Percentiles rank a stretch among this genome's conserved stretches.
phyloP scores from a whole-genome alignment of 2,797 vertebrate genomes.

The Xyrichtys novacula region DNA sequence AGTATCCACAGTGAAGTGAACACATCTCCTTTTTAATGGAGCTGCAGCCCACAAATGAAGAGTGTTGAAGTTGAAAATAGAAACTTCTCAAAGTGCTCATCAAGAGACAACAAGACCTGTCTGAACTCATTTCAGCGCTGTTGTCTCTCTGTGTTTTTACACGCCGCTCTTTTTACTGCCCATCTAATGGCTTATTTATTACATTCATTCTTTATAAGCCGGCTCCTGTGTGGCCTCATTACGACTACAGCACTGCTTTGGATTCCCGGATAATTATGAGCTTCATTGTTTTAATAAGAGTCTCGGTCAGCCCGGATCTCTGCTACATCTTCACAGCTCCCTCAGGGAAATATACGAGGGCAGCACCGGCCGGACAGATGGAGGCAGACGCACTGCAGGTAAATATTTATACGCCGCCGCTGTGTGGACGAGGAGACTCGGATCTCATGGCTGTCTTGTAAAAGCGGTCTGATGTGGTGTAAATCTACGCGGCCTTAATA shows the following conservation, averaged over 20 bases:
- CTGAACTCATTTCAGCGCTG: conserved; percentile 75
- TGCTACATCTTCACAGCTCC: conserved; percentile 75
- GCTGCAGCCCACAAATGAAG: conserved; percentile 30
- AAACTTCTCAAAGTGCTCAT: conserved; percentile 66
- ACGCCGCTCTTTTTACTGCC: conserved; percentile 80
- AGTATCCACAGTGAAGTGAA: background rate
- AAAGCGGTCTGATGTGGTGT: conserved; percentile 52
- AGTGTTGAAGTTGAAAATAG: conserved; percentile 48
- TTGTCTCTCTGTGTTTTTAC: conserved; percentile 67
- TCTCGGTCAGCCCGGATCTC: conserved; percentile 80
- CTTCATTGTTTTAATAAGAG: conserved; percentile 90
- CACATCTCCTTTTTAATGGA: conserved; percentile 12
- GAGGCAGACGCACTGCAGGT: conserved; percentile 74
- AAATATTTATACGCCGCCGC: conserved; percentile 78
- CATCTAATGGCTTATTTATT: conserved; percentile 89
- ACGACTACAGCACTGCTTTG: conserved; percentile 81
- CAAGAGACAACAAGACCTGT: conserved; percentile 71
- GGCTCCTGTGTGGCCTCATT: conserved; percentile 89
- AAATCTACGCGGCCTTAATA: conserved; percentile 55
- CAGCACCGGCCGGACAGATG: conserved; percentile 76
- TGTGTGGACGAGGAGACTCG: conserved; percentile 62
- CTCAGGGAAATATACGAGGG: conserved; percentile 70
- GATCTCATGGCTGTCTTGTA: conserved; percentile 74
- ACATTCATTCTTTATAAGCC: conserved; percentile 86
- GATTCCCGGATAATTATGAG: conserved; percentile 87